These are phyloP conservation scores for Maniola jurtina DNA, from an alignment of 1,140 invertebrate species.

Conservation along the genomic window DNA sequence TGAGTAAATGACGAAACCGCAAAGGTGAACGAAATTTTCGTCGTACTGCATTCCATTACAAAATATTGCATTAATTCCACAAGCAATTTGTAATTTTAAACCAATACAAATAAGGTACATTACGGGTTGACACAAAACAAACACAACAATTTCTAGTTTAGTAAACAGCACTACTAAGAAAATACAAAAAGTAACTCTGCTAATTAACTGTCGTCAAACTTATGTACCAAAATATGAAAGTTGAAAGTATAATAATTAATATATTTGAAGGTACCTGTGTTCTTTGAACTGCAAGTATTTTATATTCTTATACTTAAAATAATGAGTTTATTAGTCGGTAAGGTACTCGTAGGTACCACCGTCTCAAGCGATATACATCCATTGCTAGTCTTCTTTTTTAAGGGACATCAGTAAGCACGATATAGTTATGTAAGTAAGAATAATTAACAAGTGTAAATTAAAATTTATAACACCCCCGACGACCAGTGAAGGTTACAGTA, in stretches of 20 bases:
- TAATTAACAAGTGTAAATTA: too few species aligned
- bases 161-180: conserved; percentile 2
- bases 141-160: neutral
- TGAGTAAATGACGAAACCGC: neutral
- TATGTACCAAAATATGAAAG: neutral
- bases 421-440: too few species aligned
- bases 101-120: neutral
- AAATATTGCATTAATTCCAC: neutral
- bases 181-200: neutral
- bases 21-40: conserved; percentile 2
- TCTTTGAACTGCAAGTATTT: neutral
- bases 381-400: too few species aligned
- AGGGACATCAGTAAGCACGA: too few species aligned
- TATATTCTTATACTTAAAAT: too few species aligned
- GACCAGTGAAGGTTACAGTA: too few species aligned
- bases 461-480: too few species aligned
- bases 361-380: too few species aligned
- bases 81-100: neutral
- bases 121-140: neutral
- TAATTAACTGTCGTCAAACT: conserved; percentile 1
- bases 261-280: too few species aligned
- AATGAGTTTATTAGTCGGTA: too few species aligned
- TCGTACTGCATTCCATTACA: neutral
- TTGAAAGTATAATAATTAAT: neutral
- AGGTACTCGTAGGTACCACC: too few species aligned